These are phyloP conservation scores for Ictidomys tridecemlineatus DNA, from an alignment of 2,113 vertebrate genomes.

Conservation along the genomic window DNA sequence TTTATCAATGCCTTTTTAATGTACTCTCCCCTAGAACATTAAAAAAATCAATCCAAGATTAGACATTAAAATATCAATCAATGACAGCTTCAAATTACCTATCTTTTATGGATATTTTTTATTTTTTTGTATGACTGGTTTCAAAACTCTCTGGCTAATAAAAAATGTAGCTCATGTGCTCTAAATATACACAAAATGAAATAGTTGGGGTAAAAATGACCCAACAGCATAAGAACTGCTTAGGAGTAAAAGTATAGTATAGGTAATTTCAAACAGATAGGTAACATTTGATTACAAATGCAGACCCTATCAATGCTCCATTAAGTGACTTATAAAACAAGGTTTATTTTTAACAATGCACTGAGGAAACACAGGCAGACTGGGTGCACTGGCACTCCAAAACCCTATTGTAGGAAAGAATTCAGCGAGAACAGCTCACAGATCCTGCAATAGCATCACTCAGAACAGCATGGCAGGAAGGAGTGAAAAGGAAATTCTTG, in stretches of 20 bases:
- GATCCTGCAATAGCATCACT: neutral
- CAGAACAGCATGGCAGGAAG: neutral
- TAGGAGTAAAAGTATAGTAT: neutral
- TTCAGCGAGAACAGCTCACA: neutral
- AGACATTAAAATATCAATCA: constrained; percentile 4
- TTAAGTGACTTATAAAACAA: neutral
- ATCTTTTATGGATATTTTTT: constrained; percentile 35
- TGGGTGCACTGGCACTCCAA: neutral
- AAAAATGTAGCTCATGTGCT: neutral
- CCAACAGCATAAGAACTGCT: neutral
- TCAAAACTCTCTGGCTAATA: neutral
- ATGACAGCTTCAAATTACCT: neutral
- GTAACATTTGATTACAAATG: neutral
- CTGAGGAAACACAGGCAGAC: neutral
- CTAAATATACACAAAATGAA: neutral
- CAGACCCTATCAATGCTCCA: neutral
- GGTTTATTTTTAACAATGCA: neutral
- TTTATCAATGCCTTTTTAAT: neutral
- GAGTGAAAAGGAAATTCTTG: neutral
- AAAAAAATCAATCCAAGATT: neutral
- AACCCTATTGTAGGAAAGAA: neutral
- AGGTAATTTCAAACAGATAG: neutral
- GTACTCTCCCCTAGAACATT: neutral
- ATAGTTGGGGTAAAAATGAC: neutral
- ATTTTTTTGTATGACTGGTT: neutral